Evolutionary conservation across 2,113 vertebrate species (phyloP).

Genomic region (Thunnus maccoyii): DNA sequence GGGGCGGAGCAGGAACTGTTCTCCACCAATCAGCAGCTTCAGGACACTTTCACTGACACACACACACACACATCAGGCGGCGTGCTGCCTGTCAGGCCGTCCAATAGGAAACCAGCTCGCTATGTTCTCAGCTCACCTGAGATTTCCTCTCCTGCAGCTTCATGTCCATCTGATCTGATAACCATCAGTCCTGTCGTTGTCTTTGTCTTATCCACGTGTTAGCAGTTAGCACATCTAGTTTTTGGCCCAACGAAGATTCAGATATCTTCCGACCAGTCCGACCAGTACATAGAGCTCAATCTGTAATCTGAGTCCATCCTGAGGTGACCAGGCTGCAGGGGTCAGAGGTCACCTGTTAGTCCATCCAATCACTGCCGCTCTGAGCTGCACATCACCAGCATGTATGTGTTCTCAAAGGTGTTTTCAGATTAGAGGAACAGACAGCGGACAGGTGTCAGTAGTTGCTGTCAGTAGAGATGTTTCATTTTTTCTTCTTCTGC

Average conservation of each 20-base stretch:
- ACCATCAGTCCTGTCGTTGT: too few relatives aligned
- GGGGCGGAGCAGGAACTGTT: background rate
- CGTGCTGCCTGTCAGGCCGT: background rate
- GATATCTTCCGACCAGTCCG: too few relatives aligned
- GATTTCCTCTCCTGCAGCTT: background rate
- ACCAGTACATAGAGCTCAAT: too few relatives aligned
- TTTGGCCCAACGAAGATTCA: too few relatives aligned
- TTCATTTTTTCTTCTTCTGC: too few relatives aligned
- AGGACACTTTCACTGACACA: background rate
- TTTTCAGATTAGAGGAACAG: background rate
- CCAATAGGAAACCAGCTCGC: slow-evolving; percentile 31
- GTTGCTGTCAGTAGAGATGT: too few relatives aligned
- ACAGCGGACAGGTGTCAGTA: background rate
- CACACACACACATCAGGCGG: background rate
- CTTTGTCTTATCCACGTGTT: too few relatives aligned
- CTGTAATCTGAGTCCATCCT: too few relatives aligned
- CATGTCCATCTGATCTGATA: background rate
- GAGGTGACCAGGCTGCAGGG: background rate
- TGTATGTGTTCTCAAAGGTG: too few relatives aligned
- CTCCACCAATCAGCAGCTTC: slow-evolving; percentile 23
- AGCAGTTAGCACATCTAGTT: too few relatives aligned
- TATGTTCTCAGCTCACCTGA: background rate
- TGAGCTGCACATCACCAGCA: background rate
- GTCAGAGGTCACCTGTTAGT: slow-evolving; percentile 21
- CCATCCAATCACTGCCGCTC: slow-evolving; percentile 5